These are phyloP conservation scores for Hydrochoerus hydrochaeris DNA, from an alignment of 2,113 vertebrate genomes.

Conservation along the genomic window DNA sequence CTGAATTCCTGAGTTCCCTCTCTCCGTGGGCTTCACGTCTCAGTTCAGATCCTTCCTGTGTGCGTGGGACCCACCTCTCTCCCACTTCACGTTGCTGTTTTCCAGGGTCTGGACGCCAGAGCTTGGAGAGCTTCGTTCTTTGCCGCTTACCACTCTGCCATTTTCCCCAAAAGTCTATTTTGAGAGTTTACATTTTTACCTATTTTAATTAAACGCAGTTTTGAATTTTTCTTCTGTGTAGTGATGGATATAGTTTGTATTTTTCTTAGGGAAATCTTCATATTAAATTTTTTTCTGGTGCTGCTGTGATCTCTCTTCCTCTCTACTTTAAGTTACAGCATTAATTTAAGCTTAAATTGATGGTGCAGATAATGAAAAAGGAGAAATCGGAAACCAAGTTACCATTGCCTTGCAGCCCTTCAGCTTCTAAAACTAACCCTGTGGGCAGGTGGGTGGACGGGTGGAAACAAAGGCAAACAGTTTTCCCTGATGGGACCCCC, in stretches of 20 bases:
- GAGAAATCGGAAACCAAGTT: not conserved
- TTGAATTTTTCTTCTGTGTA: not conserved
- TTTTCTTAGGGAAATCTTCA: not conserved
- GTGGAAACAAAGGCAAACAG: not conserved
- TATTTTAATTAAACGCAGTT: constrained; percentile 2
- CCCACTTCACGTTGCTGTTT: no score
- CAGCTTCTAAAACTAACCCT: not conserved
- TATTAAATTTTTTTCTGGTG: not conserved
- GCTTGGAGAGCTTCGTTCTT: no score
- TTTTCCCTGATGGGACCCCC: not conserved
- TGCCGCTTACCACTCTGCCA: no score
- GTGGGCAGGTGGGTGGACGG: not conserved
- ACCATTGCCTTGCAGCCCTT: not conserved
- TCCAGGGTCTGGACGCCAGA: no score
- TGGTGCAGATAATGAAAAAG: not conserved
- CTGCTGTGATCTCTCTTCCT: not conserved
- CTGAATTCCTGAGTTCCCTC: no score
- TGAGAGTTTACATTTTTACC: not conserved
- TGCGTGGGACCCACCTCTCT: no score
- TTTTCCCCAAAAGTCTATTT: not conserved
- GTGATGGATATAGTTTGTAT: not conserved
- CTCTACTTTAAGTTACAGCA: not conserved
- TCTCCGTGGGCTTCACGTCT: no score
- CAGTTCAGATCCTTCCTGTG: no score
- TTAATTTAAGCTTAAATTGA: not conserved